Evolutionary conservation across 2,113 vertebrate genomes (phyloP).

Genomic region (Shinisaurus crocodilurus): DNA sequence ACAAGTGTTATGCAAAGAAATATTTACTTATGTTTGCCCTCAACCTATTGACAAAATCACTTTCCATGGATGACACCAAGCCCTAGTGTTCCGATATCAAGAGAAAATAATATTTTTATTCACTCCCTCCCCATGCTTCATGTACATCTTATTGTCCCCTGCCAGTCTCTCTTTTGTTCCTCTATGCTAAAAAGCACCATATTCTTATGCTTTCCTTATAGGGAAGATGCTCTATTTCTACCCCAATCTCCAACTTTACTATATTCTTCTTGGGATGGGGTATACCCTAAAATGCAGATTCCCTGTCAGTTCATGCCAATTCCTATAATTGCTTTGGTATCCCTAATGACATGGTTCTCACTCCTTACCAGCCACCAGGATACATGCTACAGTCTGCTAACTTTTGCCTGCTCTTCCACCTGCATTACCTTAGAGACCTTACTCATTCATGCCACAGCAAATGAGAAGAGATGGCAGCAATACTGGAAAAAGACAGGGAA

Average conservation of each 20-base stretch:
- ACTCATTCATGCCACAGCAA: neutral
- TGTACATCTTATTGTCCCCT: neutral
- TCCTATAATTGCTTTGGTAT: too few species aligned
- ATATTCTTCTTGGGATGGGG: neutral
- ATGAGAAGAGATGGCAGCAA: neutral
- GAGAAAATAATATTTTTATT: neutral
- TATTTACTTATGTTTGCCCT: neutral
- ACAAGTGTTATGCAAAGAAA: neutral
- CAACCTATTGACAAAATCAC: neutral
- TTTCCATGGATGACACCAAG: neutral
- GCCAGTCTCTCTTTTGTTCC: neutral
- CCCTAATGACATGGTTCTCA: neutral
- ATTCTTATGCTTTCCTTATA: neutral
- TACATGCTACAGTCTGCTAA: neutral
- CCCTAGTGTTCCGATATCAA: neutral
- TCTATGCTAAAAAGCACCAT: neutral
- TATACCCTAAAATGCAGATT: neutral
- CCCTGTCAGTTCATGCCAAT: neutral
- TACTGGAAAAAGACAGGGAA: neutral
- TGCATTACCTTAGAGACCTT: neutral
- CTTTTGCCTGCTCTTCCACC: neutral
- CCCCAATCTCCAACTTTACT: neutral
- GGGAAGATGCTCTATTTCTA: too few species aligned
- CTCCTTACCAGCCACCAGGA: neutral
- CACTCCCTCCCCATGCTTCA: neutral